phyloP scores from a whole-genome alignment of 2,797 vertebrate species.

The Rhinophrynus dorsalis region DNA sequence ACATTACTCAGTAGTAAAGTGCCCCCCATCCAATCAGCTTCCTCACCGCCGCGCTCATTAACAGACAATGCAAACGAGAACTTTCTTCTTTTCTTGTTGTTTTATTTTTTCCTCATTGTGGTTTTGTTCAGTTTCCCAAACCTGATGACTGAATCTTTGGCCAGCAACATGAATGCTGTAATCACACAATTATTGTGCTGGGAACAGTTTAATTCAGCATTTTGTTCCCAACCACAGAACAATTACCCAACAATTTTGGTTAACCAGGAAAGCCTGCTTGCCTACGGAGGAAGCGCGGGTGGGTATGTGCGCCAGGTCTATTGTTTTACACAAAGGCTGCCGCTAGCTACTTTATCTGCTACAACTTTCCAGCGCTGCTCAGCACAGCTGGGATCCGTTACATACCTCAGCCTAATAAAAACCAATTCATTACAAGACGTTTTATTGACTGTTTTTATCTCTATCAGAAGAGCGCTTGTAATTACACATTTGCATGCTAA shows the following conservation, averaged over 20 bases:
- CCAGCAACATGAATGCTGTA: conserved; percentile 83
- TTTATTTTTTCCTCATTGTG: conserved; percentile 68
- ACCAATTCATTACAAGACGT: conserved; percentile 48
- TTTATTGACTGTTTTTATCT: conserved; percentile 56
- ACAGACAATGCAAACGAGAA: conserved; percentile 71
- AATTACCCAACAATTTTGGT: conserved; percentile 96
- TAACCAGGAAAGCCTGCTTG: conserved; percentile 84
- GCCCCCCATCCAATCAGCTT: conserved; percentile 58
- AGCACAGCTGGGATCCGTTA: conserved; percentile 53
- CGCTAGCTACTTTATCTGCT: conserved; percentile 61
- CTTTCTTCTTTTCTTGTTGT: conserved; percentile 54
- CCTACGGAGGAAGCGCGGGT: conserved; percentile 71
- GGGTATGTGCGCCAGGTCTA: conserved; percentile 76
- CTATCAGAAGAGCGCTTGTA: conserved; percentile 56
- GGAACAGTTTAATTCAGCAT: conserved; percentile 87
- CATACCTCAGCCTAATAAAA: conserved; percentile 50
- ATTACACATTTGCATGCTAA: conserved; percentile 57
- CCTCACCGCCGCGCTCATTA: conserved; percentile 69
- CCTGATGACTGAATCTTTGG: conserved; percentile 79
- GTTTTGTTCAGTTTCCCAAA: conserved; percentile 78
- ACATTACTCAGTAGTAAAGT: not conserved
- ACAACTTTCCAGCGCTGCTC: conserved; percentile 54
- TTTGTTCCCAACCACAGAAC: conserved; percentile 88
- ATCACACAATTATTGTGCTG: conserved; percentile 91
- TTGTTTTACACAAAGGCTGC: conserved; percentile 75